Conservation (phyloP, 2,797 vertebrate genomes). For the Microctenopoma lineatum region DNA sequence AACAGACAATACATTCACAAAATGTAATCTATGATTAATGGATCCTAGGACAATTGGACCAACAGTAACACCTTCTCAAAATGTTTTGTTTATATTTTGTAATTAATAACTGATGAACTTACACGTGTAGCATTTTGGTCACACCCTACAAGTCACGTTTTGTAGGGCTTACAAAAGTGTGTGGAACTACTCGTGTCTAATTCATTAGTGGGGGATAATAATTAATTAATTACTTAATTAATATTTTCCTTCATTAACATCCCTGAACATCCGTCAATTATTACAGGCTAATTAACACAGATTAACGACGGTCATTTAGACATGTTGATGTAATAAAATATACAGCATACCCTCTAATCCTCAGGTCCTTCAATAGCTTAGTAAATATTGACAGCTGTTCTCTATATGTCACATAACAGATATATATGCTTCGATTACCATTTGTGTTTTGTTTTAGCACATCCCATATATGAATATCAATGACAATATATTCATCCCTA, state of each 20-base stretch:
- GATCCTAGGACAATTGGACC: conserved; percentile 25
- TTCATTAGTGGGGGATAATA: conserved; percentile 22
- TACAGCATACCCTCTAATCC: conserved; percentile 13
- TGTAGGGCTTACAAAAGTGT: conserved; percentile 16
- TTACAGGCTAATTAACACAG: conserved; percentile 11
- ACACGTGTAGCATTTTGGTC: conserved; percentile 1
- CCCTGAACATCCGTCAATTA: neutral
- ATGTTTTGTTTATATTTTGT: conserved; percentile 22
- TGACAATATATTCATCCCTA: conserved; percentile 44
- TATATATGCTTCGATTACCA: conserved; percentile 40
- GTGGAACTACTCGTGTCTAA: conserved; percentile 22
- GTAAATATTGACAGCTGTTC: conserved; percentile 33
- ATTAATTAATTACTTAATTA: too few relatives aligned
- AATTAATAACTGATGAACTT: conserved; percentile 14
- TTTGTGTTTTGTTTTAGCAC: conserved; percentile 32
- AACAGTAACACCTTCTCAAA: conserved; percentile 37
- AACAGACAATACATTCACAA: conserved; percentile 33
- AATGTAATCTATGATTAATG: conserved; percentile 18
- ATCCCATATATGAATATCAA: conserved; percentile 55
- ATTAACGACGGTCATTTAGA: conserved; percentile 14
- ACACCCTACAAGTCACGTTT: conserved; percentile 2
- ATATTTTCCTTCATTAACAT: neutral
- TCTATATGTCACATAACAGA: conserved; percentile 36
- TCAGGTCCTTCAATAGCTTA: conserved; percentile 31
- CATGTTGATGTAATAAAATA: conserved; percentile 35